These are phyloP conservation scores for Pungitius pungitius DNA, from an alignment of 2,113 vertebrate genomes.

Conservation along the genomic window DNA sequence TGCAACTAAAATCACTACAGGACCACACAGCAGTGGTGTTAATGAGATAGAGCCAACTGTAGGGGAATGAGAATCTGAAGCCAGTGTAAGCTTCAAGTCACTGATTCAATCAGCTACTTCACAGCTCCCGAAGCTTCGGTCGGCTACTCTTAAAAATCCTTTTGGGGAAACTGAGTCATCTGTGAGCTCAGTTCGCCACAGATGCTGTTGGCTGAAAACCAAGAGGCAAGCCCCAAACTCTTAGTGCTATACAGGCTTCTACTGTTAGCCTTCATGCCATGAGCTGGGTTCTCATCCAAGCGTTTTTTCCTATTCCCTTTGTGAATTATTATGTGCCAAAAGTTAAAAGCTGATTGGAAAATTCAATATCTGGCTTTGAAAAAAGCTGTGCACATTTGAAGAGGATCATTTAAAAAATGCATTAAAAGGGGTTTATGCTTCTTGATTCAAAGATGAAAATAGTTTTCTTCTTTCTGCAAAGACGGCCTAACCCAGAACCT, in stretches of 20 bases:
- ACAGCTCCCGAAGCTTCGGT: constrained; percentile 17
- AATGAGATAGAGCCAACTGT: constrained; percentile 52
- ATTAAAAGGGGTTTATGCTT: background rate
- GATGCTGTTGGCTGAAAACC: constrained; percentile 44
- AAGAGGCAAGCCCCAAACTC: constrained; percentile 51
- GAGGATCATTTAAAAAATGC: background rate
- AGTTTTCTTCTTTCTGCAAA: background rate
- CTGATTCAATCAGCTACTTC: constrained; percentile 30
- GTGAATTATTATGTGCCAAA: constrained; percentile 13
- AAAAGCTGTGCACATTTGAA: background rate
- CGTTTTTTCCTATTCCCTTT: background rate
- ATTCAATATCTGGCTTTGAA: background rate
- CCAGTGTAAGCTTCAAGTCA: constrained; percentile 3
- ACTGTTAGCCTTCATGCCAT: constrained; percentile 30
- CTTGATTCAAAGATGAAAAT: background rate
- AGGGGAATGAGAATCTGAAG: constrained; percentile 29
- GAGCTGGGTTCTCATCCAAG: constrained; percentile 16
- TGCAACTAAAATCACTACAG: constrained; percentile 31
- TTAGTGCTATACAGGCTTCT: constrained; percentile 33
- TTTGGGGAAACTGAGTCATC: constrained; percentile 58
- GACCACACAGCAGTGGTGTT: constrained; percentile 57
- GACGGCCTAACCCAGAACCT: background rate
- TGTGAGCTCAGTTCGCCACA: constrained; percentile 39
- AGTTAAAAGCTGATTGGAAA: constrained; percentile 30
- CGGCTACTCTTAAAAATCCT: constrained; percentile 31